phyloP scores from a whole-genome alignment of 1,140 invertebrate species.

The Rhagoletis pomonella region DNA sequence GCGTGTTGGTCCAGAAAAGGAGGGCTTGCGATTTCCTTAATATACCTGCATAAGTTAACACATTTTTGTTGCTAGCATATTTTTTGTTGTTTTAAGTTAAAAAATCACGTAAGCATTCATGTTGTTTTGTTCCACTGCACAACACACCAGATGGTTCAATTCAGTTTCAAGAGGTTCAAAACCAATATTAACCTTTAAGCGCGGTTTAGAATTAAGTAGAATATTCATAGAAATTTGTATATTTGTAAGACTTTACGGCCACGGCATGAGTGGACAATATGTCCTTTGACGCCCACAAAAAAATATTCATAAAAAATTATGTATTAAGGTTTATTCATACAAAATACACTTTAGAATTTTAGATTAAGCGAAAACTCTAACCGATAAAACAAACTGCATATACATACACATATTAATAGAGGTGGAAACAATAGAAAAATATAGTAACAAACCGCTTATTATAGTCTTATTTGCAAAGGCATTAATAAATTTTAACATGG shows the following conservation, averaged over 20 bases:
- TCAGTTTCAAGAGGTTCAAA: constrained; percentile 22
- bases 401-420: background rate
- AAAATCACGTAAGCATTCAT: background rate
- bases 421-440: background rate
- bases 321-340: constrained; percentile 2
- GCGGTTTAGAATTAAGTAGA: constrained; percentile 21
- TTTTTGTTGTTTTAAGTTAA: no score
- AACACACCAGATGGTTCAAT: background rate
- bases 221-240: constrained; percentile 50
- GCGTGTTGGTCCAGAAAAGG: background rate
- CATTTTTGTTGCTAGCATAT: no score
- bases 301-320: background rate
- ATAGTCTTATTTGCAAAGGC: constrained; percentile 36
- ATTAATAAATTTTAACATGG: constrained; percentile 30
- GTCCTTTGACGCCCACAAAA: background rate
- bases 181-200: constrained; percentile 38
- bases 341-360: background rate
- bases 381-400: background rate
- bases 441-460: constrained; percentile 26
- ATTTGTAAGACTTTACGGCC: constrained; percentile 40
- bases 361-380: constrained; percentile 28
- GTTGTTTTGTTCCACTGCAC: constrained; percentile 5
- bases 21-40: background rate
- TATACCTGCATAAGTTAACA: background rate
- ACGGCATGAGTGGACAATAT: background rate